A percentile compares a stretch with the other conserved stretches of the same genome.
Evolutionary conservation across 2,888 invertebrate species (phyloP).

Genomic region (Acanthoscelides obtectus): DNA sequence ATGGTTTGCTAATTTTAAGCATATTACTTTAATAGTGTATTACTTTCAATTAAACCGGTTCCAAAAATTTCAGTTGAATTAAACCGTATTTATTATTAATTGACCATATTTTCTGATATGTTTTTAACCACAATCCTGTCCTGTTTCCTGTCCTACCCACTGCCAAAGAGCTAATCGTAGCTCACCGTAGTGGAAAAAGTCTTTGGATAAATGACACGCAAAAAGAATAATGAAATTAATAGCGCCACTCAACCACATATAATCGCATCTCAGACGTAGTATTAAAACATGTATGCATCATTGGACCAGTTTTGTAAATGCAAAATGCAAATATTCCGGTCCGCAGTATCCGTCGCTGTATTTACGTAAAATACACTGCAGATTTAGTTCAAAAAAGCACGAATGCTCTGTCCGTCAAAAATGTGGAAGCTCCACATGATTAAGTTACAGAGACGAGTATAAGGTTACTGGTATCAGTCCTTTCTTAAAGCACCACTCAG

Average conservation of each 20-base stretch:
- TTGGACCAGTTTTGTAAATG: background rate
- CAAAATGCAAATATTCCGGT: background rate
- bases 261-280: background rate
- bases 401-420: too few relatives aligned
- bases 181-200: background rate
- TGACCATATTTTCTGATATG: too few relatives aligned
- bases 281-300: background rate
- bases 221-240: background rate
- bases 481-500: too few relatives aligned
- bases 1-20: too few relatives aligned
- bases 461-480: background rate
- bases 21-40: too few relatives aligned
- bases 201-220: background rate
- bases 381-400: background rate
- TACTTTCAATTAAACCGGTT: too few relatives aligned
- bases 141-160: too few relatives aligned
- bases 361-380: background rate
- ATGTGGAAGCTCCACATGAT: background rate
- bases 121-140: too few relatives aligned
- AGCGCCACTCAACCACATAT: background rate
- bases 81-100: too few relatives aligned
- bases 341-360: background rate
- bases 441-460: background rate
- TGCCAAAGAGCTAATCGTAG: too few relatives aligned
- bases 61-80: too few relatives aligned